Evolutionary conservation across 2,797 vertebrate genomes (phyloP).

Genomic region (Characodon lateralis): DNA sequence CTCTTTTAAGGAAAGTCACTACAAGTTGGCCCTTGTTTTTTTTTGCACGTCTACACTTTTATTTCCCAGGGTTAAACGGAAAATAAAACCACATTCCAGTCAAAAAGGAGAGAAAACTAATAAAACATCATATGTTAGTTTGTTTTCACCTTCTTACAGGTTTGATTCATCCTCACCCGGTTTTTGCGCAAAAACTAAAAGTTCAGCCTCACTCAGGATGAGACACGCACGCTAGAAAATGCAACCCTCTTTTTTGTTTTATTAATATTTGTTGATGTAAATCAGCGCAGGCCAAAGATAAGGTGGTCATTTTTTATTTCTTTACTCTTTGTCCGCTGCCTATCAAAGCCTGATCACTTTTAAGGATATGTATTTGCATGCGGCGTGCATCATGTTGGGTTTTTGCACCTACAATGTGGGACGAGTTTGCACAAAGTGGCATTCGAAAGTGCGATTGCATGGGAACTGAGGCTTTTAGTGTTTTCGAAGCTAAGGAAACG

Average conservation of each 20-base stretch:
- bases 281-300: neutral
- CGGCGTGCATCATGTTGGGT: neutral
- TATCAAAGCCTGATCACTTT: neutral
- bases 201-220: conserved; percentile 4
- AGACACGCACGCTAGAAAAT: conserved; percentile 3
- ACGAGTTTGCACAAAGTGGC: conserved; percentile 33
- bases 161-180: conserved; percentile 15
- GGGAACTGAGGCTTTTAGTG: conserved; percentile 12
- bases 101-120: conserved; percentile 8
- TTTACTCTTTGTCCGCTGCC: neutral
- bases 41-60: neutral
- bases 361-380: neutral
- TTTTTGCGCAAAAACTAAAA: neutral
- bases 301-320: neutral
- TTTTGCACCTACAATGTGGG: conserved; percentile 20
- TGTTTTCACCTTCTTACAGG: neutral
- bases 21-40: neutral
- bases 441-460: conserved; percentile 12
- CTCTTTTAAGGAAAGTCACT: conserved; percentile 14
- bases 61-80: conserved; percentile 5
- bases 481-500: conserved; percentile 13
- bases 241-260: neutral
- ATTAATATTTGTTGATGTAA: neutral
- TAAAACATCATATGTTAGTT: neutral
- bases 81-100: neutral